These are phyloP conservation scores for Pantherophis vulpinus DNA, from an alignment of 2,797 vertebrate species.

Conservation along the genomic window DNA sequence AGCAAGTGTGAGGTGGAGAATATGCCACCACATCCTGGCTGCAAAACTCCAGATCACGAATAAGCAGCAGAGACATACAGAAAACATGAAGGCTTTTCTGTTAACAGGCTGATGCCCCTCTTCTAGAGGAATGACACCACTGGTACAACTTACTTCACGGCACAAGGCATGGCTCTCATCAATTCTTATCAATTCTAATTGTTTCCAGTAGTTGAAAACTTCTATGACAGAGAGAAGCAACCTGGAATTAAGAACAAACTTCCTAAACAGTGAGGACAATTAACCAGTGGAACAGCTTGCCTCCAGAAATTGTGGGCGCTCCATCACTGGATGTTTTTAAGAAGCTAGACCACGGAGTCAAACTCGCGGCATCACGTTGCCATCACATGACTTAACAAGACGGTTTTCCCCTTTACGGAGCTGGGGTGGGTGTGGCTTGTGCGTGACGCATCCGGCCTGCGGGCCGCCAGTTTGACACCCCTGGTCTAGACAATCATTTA, in stretches of 20 bases:
- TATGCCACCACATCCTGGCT: background rate
- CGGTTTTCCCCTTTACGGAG: too few relatives aligned
- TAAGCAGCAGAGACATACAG: background rate
- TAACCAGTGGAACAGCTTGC: background rate
- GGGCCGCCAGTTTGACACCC: too few relatives aligned
- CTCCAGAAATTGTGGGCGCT: background rate
- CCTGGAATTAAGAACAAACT: background rate
- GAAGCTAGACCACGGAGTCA: too few relatives aligned
- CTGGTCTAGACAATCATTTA: background rate
- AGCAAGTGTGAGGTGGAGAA: background rate
- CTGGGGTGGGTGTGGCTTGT: too few relatives aligned
- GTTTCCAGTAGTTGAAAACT: background rate
- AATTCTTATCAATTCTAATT: background rate
- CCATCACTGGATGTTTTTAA: background rate
- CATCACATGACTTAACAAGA: too few relatives aligned
- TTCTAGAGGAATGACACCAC: background rate
- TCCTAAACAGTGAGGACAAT: background rate
- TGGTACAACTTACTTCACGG: background rate
- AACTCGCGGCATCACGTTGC: too few relatives aligned
- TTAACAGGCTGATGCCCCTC: background rate
- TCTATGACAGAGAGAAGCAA: background rate
- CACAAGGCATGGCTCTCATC: background rate
- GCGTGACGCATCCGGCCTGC: too few relatives aligned
- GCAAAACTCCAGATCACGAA: background rate
- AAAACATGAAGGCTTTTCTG: background rate